Percentiles rank a stretch among this genome's conserved stretches.
phyloP scores from a whole-genome alignment of 2,797 vertebrate genomes.

The Luscinia megarhynchos region DNA sequence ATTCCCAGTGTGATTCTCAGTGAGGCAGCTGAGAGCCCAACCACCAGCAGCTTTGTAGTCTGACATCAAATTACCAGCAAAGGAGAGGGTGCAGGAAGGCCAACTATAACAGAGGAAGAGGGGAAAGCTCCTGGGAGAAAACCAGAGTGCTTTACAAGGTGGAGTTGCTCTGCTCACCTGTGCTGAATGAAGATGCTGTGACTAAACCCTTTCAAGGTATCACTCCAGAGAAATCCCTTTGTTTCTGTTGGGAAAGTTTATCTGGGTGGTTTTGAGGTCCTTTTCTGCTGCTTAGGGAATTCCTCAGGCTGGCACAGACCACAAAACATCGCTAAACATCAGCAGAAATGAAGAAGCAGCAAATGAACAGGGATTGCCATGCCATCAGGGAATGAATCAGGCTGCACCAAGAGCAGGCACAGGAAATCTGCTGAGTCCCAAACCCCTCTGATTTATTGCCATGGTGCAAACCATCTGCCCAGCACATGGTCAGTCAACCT shows the following conservation, averaged over 20 bases:
- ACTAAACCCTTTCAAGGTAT: background rate
- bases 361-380: fast-evolving
- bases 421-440: background rate
- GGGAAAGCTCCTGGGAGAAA: background rate
- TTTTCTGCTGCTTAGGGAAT: background rate
- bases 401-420: background rate
- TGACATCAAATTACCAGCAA: background rate
- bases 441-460: background rate
- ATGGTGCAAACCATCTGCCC: background rate
- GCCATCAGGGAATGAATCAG: fast-evolving
- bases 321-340: fast-evolving
- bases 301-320: background rate
- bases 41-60: background rate
- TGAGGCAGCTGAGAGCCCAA: background rate
- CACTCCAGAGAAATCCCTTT: background rate
- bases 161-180: background rate
- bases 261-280: background rate
- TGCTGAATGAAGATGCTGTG: background rate
- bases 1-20: background rate
- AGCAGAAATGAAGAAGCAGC: background rate
- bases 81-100: background rate
- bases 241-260: background rate
- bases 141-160: background rate
- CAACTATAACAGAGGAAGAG: background rate
- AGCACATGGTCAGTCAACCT: background rate